Conservation (phyloP, 2,113 vertebrate species). For the Progne subis region DNA sequence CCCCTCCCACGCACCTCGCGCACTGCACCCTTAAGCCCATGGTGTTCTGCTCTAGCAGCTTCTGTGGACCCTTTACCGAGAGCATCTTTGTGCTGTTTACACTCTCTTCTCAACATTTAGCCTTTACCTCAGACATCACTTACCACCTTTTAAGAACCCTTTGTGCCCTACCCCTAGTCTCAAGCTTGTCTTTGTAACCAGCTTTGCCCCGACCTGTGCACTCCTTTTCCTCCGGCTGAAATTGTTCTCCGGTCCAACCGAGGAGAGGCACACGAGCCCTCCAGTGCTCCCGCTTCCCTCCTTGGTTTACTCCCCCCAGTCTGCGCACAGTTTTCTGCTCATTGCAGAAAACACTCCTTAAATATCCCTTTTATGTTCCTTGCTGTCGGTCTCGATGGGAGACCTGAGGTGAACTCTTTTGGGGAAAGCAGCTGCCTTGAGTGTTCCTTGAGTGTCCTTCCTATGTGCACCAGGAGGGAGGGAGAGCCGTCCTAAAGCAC, state of each 20-base stretch:
- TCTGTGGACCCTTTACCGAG: not conserved
- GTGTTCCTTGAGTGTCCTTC: not conserved
- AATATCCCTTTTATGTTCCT: not conserved
- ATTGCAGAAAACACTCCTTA: not conserved
- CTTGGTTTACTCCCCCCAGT: not conserved
- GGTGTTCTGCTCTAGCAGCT: not conserved
- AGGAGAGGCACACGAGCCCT: not conserved
- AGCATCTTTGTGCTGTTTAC: not conserved
- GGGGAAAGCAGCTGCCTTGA: not conserved
- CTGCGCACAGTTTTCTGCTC: not conserved
- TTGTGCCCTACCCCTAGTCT: accelerated
- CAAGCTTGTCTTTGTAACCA: not conserved
- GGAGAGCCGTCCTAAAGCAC: not conserved
- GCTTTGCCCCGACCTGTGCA: not conserved
- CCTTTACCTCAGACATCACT: not conserved
- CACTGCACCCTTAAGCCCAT: accelerated
- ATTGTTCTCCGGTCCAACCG: not conserved
- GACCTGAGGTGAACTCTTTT: not conserved
- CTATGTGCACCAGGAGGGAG: not conserved
- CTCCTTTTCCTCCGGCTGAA: not conserved
- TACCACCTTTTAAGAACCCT: not conserved
- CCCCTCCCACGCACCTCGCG: not conserved
- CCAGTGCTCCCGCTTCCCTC: not conserved
- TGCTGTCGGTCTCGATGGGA: not conserved
- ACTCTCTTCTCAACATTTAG: not conserved